A percentile compares a stretch with the other conserved stretches of the same genome.
Evolutionary conservation across 1,140 invertebrate genomes (phyloP).

Genomic region (Scaptomyza montana): DNA sequence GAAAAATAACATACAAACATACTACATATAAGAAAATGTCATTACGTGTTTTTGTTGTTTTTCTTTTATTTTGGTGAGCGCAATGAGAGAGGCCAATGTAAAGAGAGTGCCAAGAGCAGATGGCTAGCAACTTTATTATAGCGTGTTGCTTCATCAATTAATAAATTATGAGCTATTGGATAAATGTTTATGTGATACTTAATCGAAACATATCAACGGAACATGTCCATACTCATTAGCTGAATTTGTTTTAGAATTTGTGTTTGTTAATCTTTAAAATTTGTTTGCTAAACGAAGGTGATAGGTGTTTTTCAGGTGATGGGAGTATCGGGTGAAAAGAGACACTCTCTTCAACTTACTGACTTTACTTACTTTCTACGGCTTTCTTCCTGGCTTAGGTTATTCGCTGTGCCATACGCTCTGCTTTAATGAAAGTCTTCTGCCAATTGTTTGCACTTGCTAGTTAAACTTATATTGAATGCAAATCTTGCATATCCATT

Average conservation of each 20-base stretch:
- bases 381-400: no score
- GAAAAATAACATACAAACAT: slow-evolving; percentile 6
- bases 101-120: slow-evolving; percentile 2
- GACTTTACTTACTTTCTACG: no score
- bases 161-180: slow-evolving; percentile 13
- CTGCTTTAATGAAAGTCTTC: no score
- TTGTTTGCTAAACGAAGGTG: no score
- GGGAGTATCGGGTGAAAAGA: no score
- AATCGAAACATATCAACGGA: slow-evolving; percentile 16
- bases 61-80: slow-evolving; percentile 2
- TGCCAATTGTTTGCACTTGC: no score
- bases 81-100: neutral
- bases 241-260: no score
- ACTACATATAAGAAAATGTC: slow-evolving; percentile 40
- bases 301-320: no score
- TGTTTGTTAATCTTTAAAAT: neutral
- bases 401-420: no score
- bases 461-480: no score
- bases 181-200: slow-evolving; percentile 22
- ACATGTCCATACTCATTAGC: slow-evolving; percentile 10
- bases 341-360: no score
- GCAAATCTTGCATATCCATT: no score
- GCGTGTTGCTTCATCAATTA: slow-evolving; percentile 32
- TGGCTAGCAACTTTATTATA: slow-evolving; percentile 17
- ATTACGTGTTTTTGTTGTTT: slow-evolving; percentile 44